phyloP scores from a whole-genome alignment of 1,140 invertebrate genomes.

The Drosophila prosaltans region DNA sequence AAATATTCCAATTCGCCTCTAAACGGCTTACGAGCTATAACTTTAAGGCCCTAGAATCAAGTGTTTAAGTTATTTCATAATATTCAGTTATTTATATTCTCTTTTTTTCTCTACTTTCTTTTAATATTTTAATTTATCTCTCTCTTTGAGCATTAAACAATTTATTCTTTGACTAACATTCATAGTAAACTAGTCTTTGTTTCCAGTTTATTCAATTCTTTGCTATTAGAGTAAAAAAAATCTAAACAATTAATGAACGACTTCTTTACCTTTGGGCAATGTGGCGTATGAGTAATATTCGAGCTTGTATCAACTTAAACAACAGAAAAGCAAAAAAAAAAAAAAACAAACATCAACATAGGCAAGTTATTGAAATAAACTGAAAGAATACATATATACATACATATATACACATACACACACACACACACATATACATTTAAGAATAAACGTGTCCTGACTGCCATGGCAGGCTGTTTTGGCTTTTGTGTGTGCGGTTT shows the following conservation, averaged over 20 bases:
- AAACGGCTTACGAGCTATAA: too few relatives aligned
- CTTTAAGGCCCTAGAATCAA: too few relatives aligned
- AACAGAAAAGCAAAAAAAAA: neutral
- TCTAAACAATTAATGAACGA: conserved; percentile 9
- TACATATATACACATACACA: neutral
- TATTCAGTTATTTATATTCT: too few relatives aligned
- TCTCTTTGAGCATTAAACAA: too few relatives aligned
- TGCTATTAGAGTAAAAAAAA: too few relatives aligned
- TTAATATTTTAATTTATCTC: too few relatives aligned
- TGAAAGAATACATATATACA: conserved; percentile 26
- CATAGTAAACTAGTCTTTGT: too few relatives aligned
- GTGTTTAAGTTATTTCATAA: too few relatives aligned
- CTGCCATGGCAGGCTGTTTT: conserved; percentile 14
- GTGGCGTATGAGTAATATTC: conserved; percentile 71
- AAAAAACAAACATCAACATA: conserved; percentile 20
- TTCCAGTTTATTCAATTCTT: too few relatives aligned
- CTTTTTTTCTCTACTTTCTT: too few relatives aligned
- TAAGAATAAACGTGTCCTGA: conserved; percentile 36
- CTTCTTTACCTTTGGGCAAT: conserved; percentile 38
- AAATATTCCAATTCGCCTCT: too few relatives aligned
- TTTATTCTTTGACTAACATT: too few relatives aligned
- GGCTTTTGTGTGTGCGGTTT: conserved; percentile 41
- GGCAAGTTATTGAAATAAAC: conserved; percentile 76
- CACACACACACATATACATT: neutral
- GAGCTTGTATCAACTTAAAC: conserved; percentile 22